Evolutionary conservation across 2,888 invertebrate genomes (phyloP).

Genomic region (Eulithis testata): DNA sequence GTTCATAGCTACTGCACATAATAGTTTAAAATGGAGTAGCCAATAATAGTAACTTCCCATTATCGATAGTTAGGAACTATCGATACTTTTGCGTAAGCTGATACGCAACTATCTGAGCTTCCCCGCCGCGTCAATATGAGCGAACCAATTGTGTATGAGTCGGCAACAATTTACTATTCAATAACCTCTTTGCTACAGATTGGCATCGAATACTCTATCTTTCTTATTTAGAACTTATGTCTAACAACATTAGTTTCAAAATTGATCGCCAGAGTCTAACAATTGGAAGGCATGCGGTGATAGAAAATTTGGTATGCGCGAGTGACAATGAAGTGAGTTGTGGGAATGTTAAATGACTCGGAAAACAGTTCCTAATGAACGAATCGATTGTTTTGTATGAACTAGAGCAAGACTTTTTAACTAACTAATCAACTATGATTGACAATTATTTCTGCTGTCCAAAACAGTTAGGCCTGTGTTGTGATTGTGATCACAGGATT

Average conservation of each 20-base stretch:
- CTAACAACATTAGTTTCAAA: conserved; percentile 8
- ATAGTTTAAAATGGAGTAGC: too few relatives aligned
- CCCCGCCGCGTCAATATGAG: conserved; percentile 77
- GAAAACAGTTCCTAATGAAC: conserved; percentile 35
- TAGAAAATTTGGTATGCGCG: conserved; percentile 54
- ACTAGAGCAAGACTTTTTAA: conserved; percentile 18
- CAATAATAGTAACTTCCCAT: neutral
- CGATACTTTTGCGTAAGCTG: conserved; percentile 16
- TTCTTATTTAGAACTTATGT: conserved; percentile 25
- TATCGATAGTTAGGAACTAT: conserved; percentile 9
- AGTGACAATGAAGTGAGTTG: conserved; percentile 45
- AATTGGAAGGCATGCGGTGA: conserved; percentile 50
- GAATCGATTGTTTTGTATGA: conserved; percentile 27
- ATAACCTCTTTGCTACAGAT: conserved; percentile 74
- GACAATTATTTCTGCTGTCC: too few relatives aligned
- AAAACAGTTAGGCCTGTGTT: too few relatives aligned
- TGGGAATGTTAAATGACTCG: conserved; percentile 52
- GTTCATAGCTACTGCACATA: too few relatives aligned
- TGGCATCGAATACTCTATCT: conserved; percentile 57
- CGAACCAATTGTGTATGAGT: conserved; percentile 77
- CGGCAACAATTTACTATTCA: conserved; percentile 76
- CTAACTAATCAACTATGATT: neutral
- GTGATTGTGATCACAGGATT: too few relatives aligned
- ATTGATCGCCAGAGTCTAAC: conserved; percentile 22
- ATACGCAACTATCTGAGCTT: conserved; percentile 61